Conservation (phyloP, 2,888 invertebrate species). For the Torymus auratus region DNA sequence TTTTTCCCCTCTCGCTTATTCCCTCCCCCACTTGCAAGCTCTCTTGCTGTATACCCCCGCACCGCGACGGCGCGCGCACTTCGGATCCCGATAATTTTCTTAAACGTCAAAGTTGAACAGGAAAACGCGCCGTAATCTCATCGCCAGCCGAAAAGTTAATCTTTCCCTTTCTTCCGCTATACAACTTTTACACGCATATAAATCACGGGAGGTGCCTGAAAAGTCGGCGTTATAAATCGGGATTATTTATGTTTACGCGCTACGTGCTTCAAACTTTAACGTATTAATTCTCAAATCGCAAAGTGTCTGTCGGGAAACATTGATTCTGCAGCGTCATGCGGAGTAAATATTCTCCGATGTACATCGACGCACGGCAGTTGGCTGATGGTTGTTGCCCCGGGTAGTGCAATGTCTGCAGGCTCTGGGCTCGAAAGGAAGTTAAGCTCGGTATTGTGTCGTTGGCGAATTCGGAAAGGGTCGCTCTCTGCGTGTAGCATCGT, state of each 20-base stretch:
- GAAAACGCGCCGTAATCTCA: conserved; percentile 15
- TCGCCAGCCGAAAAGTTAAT: conserved; percentile 5
- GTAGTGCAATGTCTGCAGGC: background rate
- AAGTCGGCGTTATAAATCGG: background rate
- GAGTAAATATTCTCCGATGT: no score
- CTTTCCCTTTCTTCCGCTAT: background rate
- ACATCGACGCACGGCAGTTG: no score
- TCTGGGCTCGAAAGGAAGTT: conserved; percentile 7
- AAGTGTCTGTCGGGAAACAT: no score
- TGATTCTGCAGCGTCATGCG: no score
- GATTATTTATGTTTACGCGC: background rate
- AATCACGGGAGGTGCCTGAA: no score
- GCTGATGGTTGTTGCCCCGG: conserved; percentile 5
- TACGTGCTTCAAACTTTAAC: background rate
- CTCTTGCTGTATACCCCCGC: conserved; percentile 18
- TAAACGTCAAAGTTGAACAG: conserved; percentile 23
- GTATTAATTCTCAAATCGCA: no score
- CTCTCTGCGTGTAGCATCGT: conserved; percentile 40
- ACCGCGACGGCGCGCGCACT: conserved; percentile 3
- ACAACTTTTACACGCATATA: no score
- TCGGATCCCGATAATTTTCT: conserved; percentile 46
- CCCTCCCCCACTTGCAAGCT: background rate
- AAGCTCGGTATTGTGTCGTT: conserved; percentile 42
- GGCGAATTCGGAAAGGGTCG: conserved; percentile 43
- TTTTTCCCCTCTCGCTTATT: conserved; percentile 41